phyloP scores from a whole-genome alignment of 2,113 vertebrate species.

The Amazona vittata region DNA sequence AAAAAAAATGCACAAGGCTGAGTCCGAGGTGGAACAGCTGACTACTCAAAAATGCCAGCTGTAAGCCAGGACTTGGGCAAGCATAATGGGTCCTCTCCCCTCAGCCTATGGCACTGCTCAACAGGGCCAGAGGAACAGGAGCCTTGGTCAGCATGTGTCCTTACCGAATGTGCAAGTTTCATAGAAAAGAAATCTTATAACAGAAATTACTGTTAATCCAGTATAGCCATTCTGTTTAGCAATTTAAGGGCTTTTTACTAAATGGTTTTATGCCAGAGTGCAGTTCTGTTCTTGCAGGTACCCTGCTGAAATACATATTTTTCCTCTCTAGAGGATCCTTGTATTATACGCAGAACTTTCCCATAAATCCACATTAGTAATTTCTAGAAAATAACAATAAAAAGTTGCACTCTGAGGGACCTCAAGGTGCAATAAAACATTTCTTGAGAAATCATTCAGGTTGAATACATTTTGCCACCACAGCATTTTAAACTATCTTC shows the following conservation, averaged over 20 bases:
- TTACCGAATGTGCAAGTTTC: not conserved
- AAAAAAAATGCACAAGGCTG: not conserved
- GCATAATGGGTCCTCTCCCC: rapidly evolving
- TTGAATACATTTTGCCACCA: not conserved
- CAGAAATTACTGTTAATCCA: not conserved
- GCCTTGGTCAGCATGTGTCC: too few species aligned
- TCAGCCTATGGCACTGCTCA: not conserved
- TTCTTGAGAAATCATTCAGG: not conserved
- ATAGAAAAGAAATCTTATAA: not conserved
- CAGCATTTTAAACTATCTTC: not conserved
- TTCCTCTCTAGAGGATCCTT: not conserved
- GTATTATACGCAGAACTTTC: not conserved
- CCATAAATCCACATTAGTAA: not conserved
- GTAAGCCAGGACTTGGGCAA: not conserved
- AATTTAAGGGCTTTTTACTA: not conserved
- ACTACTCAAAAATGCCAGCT: not conserved
- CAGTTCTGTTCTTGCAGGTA: not conserved
- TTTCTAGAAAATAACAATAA: not conserved
- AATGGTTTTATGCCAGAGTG: not conserved
- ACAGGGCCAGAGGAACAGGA: not conserved
- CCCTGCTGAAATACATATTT: rapidly evolving
- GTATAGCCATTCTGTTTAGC: not conserved
- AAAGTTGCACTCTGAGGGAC: not conserved
- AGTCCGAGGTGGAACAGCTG: not conserved
- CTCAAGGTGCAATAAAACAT: not conserved